Percentiles rank a stretch among this genome's conserved stretches.
These are phyloP conservation scores for Venturia canescens DNA, from an alignment of 1,140 invertebrate genomes.

Conservation along the genomic window DNA sequence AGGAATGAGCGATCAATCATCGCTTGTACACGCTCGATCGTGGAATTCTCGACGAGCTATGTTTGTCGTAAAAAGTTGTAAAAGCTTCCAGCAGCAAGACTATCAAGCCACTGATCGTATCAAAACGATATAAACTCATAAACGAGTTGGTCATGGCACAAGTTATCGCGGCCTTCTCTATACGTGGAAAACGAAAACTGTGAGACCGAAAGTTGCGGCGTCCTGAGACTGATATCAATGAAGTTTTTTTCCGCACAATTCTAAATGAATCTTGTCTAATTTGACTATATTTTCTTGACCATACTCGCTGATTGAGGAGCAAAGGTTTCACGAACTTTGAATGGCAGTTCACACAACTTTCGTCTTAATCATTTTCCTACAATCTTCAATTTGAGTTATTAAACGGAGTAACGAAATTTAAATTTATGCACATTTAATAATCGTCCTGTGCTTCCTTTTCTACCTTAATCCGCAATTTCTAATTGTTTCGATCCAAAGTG, in stretches of 20 bases:
- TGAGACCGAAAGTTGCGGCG: not conserved
- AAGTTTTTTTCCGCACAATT: no score
- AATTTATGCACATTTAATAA: not conserved
- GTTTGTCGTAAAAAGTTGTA: constrained; percentile 46
- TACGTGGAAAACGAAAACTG: constrained; percentile 4
- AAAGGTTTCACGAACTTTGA: no score
- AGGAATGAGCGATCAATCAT: constrained; percentile 50
- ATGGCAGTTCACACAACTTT: no score
- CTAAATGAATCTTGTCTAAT: no score
- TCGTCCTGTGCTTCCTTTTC: not conserved
- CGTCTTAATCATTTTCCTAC: no score
- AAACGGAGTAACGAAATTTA: no score
- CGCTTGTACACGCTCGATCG: constrained; percentile 21
- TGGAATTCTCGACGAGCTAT: constrained; percentile 29
- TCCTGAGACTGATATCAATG: not conserved
- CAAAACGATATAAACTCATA: constrained; percentile 18
- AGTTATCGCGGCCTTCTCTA: constrained; percentile 3
- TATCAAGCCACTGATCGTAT: constrained; percentile 38
- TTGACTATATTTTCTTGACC: no score
- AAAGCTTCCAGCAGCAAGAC: constrained; percentile 50
- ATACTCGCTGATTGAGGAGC: no score
- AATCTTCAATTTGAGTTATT: no score
- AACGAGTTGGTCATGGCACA: not conserved
- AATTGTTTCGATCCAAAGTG: not conserved
- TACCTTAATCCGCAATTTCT: not conserved